Conservation (phyloP, 2,113 vertebrate species). For the Neolamprologus sp. region DNA sequence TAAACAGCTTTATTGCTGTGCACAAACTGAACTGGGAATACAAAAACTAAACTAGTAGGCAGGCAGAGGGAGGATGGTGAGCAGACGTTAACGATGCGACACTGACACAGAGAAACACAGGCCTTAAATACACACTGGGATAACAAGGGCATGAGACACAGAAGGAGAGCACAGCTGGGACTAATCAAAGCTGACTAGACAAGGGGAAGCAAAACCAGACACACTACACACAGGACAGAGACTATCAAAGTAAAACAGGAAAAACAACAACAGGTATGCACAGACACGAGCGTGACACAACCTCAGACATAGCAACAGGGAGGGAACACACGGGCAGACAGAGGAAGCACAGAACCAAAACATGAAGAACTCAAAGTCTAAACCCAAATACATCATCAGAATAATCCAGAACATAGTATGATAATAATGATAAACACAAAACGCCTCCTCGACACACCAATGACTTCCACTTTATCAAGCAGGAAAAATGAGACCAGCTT, state of each 20-base stretch:
- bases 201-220: background rate
- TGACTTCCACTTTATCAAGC: background rate
- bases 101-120: background rate
- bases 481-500: accelerated
- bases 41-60: background rate
- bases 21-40: background rate
- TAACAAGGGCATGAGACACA: background rate
- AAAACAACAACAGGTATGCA: background rate
- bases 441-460: background rate
- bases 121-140: background rate
- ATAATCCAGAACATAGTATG: background rate
- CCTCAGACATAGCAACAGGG: background rate
- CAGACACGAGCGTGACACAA: background rate
- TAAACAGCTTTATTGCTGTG: background rate
- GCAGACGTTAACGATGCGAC: background rate
- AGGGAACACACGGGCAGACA: background rate
- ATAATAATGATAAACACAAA: background rate
- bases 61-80: background rate
- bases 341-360: background rate
- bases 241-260: background rate
- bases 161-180: background rate
- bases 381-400: background rate
- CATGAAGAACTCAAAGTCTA: background rate
- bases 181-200: background rate
- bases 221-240: background rate